Percentiles rank a stretch among this genome's conserved stretches.
These are phyloP conservation scores for Neomonachus schauinslandi DNA, from an alignment of 2,113 vertebrate species.

Conservation along the genomic window DNA sequence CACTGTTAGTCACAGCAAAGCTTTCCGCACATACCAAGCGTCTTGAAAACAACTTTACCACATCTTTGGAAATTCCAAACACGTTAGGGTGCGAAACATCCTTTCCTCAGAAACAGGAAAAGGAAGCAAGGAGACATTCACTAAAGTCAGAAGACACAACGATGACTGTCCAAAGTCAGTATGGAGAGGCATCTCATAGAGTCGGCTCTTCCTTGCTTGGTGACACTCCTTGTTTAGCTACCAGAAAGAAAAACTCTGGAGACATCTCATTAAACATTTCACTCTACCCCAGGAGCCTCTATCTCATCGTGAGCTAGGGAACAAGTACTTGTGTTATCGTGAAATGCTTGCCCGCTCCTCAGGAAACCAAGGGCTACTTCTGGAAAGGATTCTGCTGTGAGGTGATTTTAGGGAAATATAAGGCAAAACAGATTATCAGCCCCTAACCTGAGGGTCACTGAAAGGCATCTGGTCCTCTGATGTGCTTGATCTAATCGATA, in stretches of 20 bases:
- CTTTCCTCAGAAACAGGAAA: neutral
- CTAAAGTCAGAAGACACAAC: neutral
- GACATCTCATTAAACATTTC: neutral
- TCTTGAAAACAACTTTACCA: neutral
- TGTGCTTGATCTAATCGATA: neutral
- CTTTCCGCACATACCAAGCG: neutral
- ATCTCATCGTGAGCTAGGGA: neutral
- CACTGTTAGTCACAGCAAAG: too few relatives aligned
- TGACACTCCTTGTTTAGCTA: neutral
- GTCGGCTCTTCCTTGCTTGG: neutral
- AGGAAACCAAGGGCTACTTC: neutral
- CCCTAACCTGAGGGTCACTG: neutral
- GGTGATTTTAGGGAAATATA: neutral
- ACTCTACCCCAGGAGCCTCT: neutral
- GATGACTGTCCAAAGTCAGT: neutral
- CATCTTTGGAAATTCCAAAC: neutral
- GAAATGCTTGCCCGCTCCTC: neutral
- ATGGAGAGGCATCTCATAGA: neutral
- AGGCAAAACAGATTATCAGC: neutral
- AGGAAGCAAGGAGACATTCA: neutral
- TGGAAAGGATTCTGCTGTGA: neutral
- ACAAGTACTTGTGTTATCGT: neutral
- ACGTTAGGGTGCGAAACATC: neutral
- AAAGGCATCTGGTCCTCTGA: neutral
- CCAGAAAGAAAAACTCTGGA: neutral